Conservation (phyloP, 2,888 invertebrate genomes). For the Lobophora halterata region DNA sequence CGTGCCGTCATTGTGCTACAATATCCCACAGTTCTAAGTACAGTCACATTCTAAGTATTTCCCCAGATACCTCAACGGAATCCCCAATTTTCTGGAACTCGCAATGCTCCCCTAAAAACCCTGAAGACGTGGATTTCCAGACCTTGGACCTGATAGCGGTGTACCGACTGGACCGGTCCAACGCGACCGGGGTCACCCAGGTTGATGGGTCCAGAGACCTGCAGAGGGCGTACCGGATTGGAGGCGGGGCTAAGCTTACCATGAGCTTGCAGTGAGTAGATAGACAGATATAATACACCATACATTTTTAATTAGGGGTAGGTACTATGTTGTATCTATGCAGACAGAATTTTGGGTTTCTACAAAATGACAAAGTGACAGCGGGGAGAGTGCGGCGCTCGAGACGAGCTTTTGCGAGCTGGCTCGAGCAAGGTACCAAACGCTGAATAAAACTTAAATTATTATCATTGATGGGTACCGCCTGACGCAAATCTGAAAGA, state of each 20-base stretch:
- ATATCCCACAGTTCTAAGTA: no score
- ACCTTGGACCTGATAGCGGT: conserved; percentile 91
- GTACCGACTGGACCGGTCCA: conserved; percentile 85
- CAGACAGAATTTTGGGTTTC: no score
- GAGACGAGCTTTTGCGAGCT: no score
- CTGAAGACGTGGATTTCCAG: conserved; percentile 89
- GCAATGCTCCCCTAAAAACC: conserved; percentile 60
- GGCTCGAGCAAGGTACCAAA: no score
- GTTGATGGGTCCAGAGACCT: conserved; percentile 88
- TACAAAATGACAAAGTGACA: no score
- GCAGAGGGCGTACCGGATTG: conserved; percentile 90
- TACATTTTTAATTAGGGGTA: background rate
- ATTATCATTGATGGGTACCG: no score
- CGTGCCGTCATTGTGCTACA: no score
- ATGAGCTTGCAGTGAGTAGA: conserved; percentile 84
- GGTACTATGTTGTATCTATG: no score
- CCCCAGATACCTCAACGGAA: conserved; percentile 50
- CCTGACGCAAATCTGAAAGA: no score
- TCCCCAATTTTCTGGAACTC: conserved; percentile 39
- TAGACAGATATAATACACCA: background rate
- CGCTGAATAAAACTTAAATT: no score
- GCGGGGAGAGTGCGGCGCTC: no score
- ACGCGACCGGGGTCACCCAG: conserved; percentile 83
- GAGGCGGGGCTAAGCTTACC: conserved; percentile 86
- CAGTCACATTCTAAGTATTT: no score